Evolutionary conservation across 2,888 invertebrate species (phyloP), one percentile per base, ranked within the genome.

Genomic region (Trypoxylon attenuatum): DNA sequence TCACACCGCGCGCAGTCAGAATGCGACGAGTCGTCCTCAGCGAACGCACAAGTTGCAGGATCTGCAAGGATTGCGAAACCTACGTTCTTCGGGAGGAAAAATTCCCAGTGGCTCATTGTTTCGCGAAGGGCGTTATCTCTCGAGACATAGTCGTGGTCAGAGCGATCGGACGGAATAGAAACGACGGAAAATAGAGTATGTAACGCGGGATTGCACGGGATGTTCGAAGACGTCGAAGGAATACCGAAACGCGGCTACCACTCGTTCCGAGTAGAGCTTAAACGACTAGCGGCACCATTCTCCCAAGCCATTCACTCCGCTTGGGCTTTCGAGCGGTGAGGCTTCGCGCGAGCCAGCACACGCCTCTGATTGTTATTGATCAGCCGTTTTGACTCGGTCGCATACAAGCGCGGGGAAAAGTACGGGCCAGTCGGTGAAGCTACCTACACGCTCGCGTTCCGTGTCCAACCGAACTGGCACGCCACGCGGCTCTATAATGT

Each of bases 351-450:
- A 33, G 33, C 33, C 10, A 76, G 70, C 63, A 56, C 73, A 62
- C 64, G 71, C 72, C 76, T 78, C 77, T 82, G 81, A 83, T 84
- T 83, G 77, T 81, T 83, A 85, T 84, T 84, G 84, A 85, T 85
- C 84, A 82, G 80, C 73, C 79, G 81, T 82, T 85, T 81, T 73
- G 81, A 76, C 76, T 73, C 70, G 67, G 74, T 50, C 68, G 47
- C 42, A 38, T 29, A 45, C 21, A 53, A 8, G 46, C 50, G 39
- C 52, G 39, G 23, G 23, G 19, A 47, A 47, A 49, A 55, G 43
- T 59, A 60, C 43, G 25, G 18, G 29, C 43, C 49, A 55, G 29
- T 29, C 47, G 8, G 49, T 27, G 39, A 41, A 22, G 19, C 49
- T 54, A 42, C 43, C 19, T 52, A 41, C 43, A 59, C 62, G 50